Base-by-base conservation (phyloP, 2,113 vertebrate genomes). In the Microcebus griseorufus region DNA sequence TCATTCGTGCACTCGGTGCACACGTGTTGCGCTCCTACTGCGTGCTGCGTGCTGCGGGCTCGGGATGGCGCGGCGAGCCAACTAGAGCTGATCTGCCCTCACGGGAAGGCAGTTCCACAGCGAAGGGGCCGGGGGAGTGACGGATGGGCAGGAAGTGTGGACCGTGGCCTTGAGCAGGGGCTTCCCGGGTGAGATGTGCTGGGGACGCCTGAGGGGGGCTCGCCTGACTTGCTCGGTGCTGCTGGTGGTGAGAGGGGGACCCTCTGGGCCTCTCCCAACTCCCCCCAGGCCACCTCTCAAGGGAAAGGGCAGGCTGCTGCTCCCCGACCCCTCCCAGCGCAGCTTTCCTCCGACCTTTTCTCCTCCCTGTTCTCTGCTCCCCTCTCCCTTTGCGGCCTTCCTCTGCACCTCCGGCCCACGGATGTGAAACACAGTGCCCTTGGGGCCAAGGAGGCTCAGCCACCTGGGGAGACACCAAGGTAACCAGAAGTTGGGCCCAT, bases 11-110 rank as follows among this genome's bases (percentile, higher is more conserved):
- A 70, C 60, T 81, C 0, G 4, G 39, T 23, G 58, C 29, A 12
- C 25, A 11, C 32, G 20, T 25, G 29, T 10, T 42, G 76, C 18
- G 5, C 10, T 16, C 42, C 64, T 16, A 22, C 64, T 14, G 1
- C 37, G 45, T 37, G 62, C n/a, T n/a, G n/a, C n/a, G 39, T 45
- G 62, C 39, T 32, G 3, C 1, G 34, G 37, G 67, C 80, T n/a
- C 5, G 53, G 72, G 62, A 4, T 1, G 62, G 12, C 4, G 0
- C 29, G 10, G 8, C 0, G 4, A 64, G n/a, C 60, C 11, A 72
- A 34, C 22, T 5, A 2, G 29, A 69, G 27, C 62, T 22, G 4
- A n/a, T 17, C 34, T 42, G 11, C 42, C 14, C 78, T 60, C 7
- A 0, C 11, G 0, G 27, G 76, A 83, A 53, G 67, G 45, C 34